A percentile compares a stretch with the other conserved stretches of the same genome.
phyloP scores from a whole-genome alignment of 2,888 invertebrate genomes.

The Trypoxylon attenuatum region DNA sequence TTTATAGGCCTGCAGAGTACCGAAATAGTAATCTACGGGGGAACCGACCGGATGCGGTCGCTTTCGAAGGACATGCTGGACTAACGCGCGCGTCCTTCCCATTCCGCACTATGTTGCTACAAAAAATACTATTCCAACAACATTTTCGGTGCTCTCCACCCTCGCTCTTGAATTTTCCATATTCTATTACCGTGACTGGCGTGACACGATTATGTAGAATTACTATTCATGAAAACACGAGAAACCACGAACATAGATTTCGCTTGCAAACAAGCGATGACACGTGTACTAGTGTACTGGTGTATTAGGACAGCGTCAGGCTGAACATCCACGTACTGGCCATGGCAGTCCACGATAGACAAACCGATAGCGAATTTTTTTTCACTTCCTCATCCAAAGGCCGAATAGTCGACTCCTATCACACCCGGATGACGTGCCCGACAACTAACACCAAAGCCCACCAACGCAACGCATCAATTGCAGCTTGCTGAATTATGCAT shows the following conservation, averaged over 20 bases:
- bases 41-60: conserved; percentile 49
- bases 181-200: no score
- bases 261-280: no score
- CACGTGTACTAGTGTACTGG: no score
- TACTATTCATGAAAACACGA: no score
- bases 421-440: conserved; percentile 54
- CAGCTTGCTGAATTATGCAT: no score
- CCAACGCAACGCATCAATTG: no score
- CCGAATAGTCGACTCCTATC: conserved; percentile 66
- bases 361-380: conserved; percentile 60
- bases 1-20: no score
- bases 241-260: no score
- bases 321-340: conserved; percentile 5
- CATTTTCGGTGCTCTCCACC: conserved; percentile 11
- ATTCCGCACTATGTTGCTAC: conserved; percentile 5
- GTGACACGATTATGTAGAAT: no score
- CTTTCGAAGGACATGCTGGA: conserved; percentile 45
- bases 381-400: conserved; percentile 59
- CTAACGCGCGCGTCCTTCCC: conserved; percentile 29
- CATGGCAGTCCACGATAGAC: conserved; percentile 47
- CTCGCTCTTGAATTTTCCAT: no score
- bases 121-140: conserved; percentile 17
- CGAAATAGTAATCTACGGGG: conserved; percentile 41
- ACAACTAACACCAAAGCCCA: background rate
- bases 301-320: no score